phyloP scores from a whole-genome alignment of 1,140 invertebrate species.

The Catajapyx aquilonaris region DNA sequence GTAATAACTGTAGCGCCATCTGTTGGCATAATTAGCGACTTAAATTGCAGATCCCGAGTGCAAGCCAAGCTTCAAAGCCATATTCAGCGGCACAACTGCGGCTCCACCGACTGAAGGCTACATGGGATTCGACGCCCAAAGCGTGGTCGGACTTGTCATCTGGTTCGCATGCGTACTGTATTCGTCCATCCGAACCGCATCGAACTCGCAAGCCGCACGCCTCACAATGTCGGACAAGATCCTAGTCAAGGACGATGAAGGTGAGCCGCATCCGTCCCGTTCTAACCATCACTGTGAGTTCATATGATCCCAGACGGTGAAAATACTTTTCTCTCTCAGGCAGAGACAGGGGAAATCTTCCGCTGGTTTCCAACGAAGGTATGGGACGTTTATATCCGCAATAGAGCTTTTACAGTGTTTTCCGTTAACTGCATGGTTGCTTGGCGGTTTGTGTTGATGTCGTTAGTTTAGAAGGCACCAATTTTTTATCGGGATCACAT shows the following conservation, averaged over 20 bases:
- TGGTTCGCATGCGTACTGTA: conserved; percentile 93
- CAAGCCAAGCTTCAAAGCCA: conserved; percentile 35
- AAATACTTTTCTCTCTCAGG: conserved; percentile 13
- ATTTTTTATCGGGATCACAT: neutral
- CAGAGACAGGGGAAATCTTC: conserved; percentile 16
- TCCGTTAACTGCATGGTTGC: neutral
- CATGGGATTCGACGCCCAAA: conserved; percentile 56
- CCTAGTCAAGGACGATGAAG: conserved; percentile 41
- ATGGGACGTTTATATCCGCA: no score
- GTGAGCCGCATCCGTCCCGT: no score
- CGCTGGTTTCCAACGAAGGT: conserved; percentile 23
- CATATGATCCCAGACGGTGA: neutral
- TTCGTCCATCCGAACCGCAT: conserved; percentile 68
- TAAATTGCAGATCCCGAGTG: conserved; percentile 48
- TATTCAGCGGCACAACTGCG: conserved; percentile 13
- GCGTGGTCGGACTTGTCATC: conserved; percentile 74
- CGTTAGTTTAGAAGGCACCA: neutral
- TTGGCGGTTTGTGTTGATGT: neutral
- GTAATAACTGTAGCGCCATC: no score
- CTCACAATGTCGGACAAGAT: conserved; percentile 53
- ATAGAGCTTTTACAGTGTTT: conserved; percentile 2
- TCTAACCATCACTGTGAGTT: no score
- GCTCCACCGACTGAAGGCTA: conserved; percentile 11
- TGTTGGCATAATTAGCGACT: no score
- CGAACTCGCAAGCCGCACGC: conserved; percentile 41